phyloP scores from a whole-genome alignment of 1,140 invertebrate species.

The Lepeophtheirus salmonis region DNA sequence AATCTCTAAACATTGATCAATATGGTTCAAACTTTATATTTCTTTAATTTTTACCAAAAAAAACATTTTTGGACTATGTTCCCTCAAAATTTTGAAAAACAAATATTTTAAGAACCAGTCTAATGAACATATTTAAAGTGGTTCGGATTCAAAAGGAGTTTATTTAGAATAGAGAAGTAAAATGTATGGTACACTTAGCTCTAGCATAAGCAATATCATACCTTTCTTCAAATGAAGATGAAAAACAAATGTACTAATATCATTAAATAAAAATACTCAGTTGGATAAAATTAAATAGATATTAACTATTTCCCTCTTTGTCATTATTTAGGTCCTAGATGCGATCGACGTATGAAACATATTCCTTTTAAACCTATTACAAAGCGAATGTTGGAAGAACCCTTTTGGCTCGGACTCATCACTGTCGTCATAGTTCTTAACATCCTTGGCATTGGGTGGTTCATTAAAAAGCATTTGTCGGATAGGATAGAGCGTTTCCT shows the following conservation, averaged over 20 bases:
- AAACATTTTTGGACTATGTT: no score
- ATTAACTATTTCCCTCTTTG: conserved; percentile 9
- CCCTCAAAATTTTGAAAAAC: no score
- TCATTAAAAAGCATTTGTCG: conserved; percentile 55
- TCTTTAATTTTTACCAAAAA: no score
- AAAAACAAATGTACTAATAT: background rate
- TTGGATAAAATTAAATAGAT: background rate
- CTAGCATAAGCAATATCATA: no score
- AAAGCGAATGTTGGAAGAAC: conserved; percentile 54
- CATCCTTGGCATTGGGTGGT: conserved; percentile 52
- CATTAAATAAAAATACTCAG: background rate
- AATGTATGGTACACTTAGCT: background rate
- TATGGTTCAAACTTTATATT: no score
- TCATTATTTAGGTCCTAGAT: conserved; percentile 29
- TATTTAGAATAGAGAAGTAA: background rate
- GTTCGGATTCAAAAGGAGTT: no score
- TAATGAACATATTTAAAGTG: background rate
- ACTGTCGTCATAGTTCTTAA: conserved; percentile 51
- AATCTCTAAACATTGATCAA: no score
- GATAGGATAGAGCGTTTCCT: conserved; percentile 59
- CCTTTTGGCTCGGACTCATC: conserved; percentile 59
- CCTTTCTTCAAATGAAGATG: background rate
- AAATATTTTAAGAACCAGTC: no score
- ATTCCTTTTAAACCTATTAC: conserved; percentile 47
- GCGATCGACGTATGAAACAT: conserved; percentile 39